phyloP scores from a whole-genome alignment of 2,888 invertebrate genomes.

The Ctenicera cuprea region DNA sequence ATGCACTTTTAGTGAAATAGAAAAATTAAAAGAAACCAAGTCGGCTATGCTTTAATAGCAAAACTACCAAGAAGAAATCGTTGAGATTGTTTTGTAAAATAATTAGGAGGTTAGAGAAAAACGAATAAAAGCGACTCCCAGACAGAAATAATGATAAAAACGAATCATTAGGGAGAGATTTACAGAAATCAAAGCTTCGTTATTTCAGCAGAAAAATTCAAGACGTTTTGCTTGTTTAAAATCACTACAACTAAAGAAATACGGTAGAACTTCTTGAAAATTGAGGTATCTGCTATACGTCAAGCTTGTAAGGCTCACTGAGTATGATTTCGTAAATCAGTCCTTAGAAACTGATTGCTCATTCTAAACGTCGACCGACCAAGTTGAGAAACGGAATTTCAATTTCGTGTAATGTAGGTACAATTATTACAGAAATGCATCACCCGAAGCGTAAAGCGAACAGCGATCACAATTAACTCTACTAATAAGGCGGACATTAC shows the following conservation, averaged over 20 bases:
- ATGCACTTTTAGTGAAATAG: neutral
- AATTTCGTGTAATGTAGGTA: constrained; percentile 17
- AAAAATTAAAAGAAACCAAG: neutral
- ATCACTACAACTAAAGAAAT: no score
- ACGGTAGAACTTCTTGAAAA: no score
- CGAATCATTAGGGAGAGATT: no score
- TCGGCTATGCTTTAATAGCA: no score
- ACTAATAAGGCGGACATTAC: constrained; percentile 26
- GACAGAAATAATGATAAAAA: no score
- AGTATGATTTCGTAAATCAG: neutral
- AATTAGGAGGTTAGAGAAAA: no score
- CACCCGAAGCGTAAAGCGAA: constrained; percentile 23
- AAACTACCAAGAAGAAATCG: no score
- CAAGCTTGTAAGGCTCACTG: neutral
- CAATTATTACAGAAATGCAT: constrained; percentile 37
- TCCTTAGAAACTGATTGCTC: neutral
- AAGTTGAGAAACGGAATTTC: constrained; percentile 19
- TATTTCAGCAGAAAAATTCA: no score
- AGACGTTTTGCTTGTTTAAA: no score
- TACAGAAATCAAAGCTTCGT: no score
- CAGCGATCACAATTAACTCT: constrained; percentile 8
- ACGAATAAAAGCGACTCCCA: no score
- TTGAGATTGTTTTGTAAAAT: no score
- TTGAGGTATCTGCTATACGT: neutral
- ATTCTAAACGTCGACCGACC: neutral